Evolutionary conservation across 1,140 invertebrate species (phyloP).

Genomic region (Drosophila nasuta): DNA sequence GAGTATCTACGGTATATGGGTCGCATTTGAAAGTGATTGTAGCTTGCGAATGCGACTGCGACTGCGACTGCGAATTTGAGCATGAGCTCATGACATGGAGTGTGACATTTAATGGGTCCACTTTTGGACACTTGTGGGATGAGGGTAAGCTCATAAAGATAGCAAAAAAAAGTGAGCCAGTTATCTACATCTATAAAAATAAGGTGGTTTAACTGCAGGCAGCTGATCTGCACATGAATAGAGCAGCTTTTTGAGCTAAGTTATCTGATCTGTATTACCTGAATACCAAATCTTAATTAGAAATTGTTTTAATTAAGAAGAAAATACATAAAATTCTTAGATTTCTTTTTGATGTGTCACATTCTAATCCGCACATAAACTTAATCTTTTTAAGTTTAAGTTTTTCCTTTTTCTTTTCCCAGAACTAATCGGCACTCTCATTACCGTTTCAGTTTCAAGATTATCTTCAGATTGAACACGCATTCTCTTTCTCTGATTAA

Average conservation of each 20-base stretch:
- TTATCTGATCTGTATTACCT: no score
- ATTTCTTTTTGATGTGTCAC: no score
- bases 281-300: no score
- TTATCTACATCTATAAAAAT: neutral
- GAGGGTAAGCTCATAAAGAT: slow-evolving; percentile 15
- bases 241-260: neutral
- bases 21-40: slow-evolving; percentile 79
- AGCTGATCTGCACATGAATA: neutral
- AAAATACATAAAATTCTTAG: no score
- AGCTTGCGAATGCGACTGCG: slow-evolving; percentile 13
- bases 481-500: neutral
- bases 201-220: neutral
- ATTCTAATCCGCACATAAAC: no score
- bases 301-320: no score
- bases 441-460: no score
- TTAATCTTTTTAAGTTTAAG: no score
- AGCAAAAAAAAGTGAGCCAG: neutral
- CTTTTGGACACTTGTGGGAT: slow-evolving; percentile 17
- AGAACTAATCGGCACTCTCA: no score
- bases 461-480: no score
- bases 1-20: slow-evolving; percentile 53
- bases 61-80: no score
- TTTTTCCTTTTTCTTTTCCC: no score
- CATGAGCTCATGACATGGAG: slow-evolving; percentile 34
- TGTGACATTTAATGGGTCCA: slow-evolving; percentile 54